Evolutionary conservation across 2,797 vertebrate genomes (phyloP), one percentile per base, ranked within the genome.

Genomic region (Myripristis murdjan): DNA sequence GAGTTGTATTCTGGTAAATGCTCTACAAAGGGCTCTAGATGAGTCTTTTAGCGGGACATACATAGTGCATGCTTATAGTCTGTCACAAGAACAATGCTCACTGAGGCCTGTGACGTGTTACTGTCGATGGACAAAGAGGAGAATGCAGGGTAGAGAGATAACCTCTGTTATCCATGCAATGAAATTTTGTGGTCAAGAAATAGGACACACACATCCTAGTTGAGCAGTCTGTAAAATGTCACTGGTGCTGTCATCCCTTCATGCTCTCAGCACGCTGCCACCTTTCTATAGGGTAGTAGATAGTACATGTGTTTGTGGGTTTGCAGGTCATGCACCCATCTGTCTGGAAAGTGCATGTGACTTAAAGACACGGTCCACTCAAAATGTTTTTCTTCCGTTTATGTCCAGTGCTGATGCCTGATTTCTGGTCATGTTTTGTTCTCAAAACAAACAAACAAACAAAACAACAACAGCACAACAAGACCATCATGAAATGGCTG

Each of bases 91-190:
- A 66, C 44, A 22, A 23, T 48, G 73, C 56, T 62, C 22, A 12
- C 11, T 64, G 37, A 35, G 59, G 52, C 44, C 55, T 46, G 52
- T 64, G 73, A 86, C 7, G 12, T 62, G 59, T 73, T 47, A 18
- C 60, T 51, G 53, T 18, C 63, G 43, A 76, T 60, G 54, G 56
- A 65, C 23, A 46, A 35, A 52, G 20, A 39, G 52, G 26, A 35
- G 46, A 78, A 49, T 33, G 15, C 9, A 4, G 52, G 62, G 52
- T n/a, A 49, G 66, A 2, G 65, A 54, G 1, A 9, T 18, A 41
- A 9, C 52, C 41, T 37, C 11, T 37, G 37, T 14, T 37, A 37
- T 37, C 3, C 56, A 64, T 71, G 60, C 9, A 16, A 12, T 26
- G 4, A 33, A 28, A 10, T 39, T 48, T 28, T 0, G 16, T 47